Conservation (phyloP, 1,140 invertebrate species). For the Globodera rostochiensis region DNA sequence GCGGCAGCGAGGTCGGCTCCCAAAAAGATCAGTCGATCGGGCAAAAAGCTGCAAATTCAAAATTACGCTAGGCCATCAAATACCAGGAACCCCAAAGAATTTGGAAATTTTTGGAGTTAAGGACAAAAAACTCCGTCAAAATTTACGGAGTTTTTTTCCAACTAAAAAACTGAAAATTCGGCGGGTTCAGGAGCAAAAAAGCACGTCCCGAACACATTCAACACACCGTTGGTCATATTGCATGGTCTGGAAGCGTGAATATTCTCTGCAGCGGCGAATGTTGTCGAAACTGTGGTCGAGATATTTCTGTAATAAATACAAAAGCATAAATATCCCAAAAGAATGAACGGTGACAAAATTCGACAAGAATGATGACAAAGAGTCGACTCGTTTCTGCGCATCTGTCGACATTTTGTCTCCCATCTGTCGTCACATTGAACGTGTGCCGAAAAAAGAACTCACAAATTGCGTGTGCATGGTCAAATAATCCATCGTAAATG, state of each 20-base stretch:
- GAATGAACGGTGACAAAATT: too few relatives aligned
- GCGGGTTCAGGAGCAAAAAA: too few relatives aligned
- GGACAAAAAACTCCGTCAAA: too few relatives aligned
- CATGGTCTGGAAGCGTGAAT: constrained; percentile 53
- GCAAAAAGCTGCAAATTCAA: constrained; percentile 64
- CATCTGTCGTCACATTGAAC: constrained; percentile 32
- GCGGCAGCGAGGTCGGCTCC: constrained; percentile 77
- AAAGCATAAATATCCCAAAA: too few relatives aligned
- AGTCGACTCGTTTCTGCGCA: not conserved
- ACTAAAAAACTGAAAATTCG: too few relatives aligned
- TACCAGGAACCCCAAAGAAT: too few relatives aligned
- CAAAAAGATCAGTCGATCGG: constrained; percentile 66
- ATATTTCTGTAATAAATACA: constrained; percentile 44
- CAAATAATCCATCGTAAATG: not conserved
- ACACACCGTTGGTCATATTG: constrained; percentile 63
- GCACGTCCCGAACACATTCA: not conserved
- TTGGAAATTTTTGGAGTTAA: too few relatives aligned
- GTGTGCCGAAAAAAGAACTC: not conserved
- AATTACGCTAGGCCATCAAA: too few relatives aligned
- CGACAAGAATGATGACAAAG: not conserved
- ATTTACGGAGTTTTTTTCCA: too few relatives aligned
- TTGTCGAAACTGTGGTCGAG: constrained; percentile 64
- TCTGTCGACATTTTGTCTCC: constrained; percentile 39
- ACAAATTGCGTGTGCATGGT: constrained; percentile 3
- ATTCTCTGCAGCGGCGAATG: constrained; percentile 51